A percentile compares a stretch with the other conserved stretches of the same genome.
phyloP scores from a whole-genome alignment of 2,888 invertebrate genomes.

The Dicyrtoma fusca region DNA sequence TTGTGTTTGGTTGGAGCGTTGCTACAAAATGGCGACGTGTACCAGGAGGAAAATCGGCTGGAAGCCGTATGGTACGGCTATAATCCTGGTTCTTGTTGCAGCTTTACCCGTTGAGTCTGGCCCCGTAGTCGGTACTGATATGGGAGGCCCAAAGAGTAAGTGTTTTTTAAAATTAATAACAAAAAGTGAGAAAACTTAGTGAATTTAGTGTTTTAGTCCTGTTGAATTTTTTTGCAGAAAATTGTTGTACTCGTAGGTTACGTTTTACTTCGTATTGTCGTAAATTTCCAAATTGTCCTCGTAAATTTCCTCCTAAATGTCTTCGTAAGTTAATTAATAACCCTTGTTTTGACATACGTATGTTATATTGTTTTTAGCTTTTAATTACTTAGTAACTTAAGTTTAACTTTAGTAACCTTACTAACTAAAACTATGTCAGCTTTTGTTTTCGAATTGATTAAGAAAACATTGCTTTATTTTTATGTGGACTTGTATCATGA shows the following conservation, averaged over 20 bases:
- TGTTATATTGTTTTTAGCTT: too few relatives aligned
- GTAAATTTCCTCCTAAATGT: neutral
- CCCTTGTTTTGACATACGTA: too few relatives aligned
- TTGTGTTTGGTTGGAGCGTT: neutral
- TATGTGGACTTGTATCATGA: too few relatives aligned
- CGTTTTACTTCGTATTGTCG: neutral
- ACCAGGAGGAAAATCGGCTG: neutral
- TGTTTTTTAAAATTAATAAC: neutral
- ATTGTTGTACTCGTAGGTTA: neutral
- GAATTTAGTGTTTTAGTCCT: neutral
- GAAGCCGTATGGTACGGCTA: neutral
- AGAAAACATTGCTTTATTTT: too few relatives aligned
- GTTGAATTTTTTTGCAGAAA: conserved; percentile 8
- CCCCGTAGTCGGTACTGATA: neutral
- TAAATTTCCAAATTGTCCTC: conserved; percentile 15
- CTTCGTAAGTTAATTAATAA: too few relatives aligned
- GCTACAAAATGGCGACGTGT: neutral
- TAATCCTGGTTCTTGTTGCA: neutral
- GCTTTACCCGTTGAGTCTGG: conserved; percentile 20
- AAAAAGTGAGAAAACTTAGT: neutral
- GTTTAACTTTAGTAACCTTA: neutral
- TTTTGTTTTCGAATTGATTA: too few relatives aligned
- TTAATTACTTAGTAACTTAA: too few relatives aligned
- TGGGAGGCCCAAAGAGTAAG: neutral
- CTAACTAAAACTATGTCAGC: neutral